Base-by-base conservation (phyloP, 2,797 vertebrate genomes). In the Scomberomorus guttatus region DNA sequence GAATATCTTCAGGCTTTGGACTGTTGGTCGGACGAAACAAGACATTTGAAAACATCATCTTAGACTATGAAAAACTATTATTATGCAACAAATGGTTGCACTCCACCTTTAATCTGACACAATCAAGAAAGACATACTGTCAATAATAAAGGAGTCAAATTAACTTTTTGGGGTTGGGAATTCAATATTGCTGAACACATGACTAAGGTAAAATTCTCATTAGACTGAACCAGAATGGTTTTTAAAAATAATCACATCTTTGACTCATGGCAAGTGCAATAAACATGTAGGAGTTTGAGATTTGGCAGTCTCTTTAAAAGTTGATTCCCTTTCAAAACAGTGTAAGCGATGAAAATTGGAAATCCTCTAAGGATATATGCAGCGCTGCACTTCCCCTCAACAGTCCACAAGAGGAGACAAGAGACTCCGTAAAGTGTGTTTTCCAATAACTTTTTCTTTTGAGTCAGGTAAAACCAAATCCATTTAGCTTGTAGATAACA, bases 381-480 rank as follows among this genome's bases (percentile, higher is more conserved):
- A 24, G 62, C 5, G 3, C 74, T 34, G 65, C 82, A 64, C 69
- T 74, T 73, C 68, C 50, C 60, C 55, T 67, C 75, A 5, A 32
- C 77, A 66, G 73, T 70, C 82, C 80, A 83, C 80, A 73, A 74
- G 66, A 81, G 62, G 79, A 85, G 88, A 87, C 81, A 74, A 52
- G 78, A 82, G 79, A 80, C 82, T 79, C 27, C 2, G 77, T 27
- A 79, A 89, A 92, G 78, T 87, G 81, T 62, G 51, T 90, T 92
- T 93, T 85, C 79, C 90, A 93, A 93, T 92, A 93, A 93, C 86
- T 90, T 93, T 91, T 93, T 91, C 91, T 79, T 91, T 92, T 77
- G 92, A 93, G 91, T 92, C 93, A 91, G 92, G 86, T 89, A 82
- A 90, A 94, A 93, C 81, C 73, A 93, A 94, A 93, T 91, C 82